Conservation (phyloP, 2,888 invertebrate species). For the Hartigia nigra region DNA sequence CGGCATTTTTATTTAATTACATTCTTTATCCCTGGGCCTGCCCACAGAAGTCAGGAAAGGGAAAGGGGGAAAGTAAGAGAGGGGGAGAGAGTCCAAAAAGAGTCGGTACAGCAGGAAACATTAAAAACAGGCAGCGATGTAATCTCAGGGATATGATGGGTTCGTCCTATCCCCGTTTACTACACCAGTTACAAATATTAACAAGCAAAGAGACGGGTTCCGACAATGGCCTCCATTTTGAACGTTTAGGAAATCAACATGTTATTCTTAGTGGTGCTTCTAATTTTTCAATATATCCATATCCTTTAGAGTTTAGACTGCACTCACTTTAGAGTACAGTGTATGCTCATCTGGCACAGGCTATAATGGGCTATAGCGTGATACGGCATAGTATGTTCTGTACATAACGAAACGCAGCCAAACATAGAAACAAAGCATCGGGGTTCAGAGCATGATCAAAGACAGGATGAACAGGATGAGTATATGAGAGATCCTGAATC, state of each 20-base stretch:
- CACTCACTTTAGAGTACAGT: no score
- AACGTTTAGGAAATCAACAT: not conserved
- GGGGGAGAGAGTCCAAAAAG: not conserved
- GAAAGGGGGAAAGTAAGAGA: not conserved
- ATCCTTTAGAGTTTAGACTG: not conserved
- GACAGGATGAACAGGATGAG: not conserved
- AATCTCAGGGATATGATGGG: not conserved
- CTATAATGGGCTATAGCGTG: not conserved
- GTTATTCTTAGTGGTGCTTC: not conserved
- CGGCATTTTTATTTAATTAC: not conserved
- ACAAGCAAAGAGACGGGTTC: not conserved
- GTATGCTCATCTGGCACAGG: not conserved
- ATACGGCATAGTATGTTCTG: not conserved
- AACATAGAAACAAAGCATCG: slow-evolving; percentile 17
- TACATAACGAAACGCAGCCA: not conserved
- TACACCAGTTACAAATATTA: not conserved
- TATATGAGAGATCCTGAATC: slow-evolving; percentile 5
- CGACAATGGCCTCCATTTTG: not conserved
- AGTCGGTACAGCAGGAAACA: no score
- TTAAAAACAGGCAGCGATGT: no score
- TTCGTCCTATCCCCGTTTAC: not conserved
- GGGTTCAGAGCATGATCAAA: slow-evolving; percentile 19
- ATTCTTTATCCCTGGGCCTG: not conserved
- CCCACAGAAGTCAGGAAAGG: not conserved
- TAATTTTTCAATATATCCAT: not conserved